These are phyloP conservation scores for Chromis chromis DNA, from an alignment of 2,797 vertebrate species.

Conservation along the genomic window DNA sequence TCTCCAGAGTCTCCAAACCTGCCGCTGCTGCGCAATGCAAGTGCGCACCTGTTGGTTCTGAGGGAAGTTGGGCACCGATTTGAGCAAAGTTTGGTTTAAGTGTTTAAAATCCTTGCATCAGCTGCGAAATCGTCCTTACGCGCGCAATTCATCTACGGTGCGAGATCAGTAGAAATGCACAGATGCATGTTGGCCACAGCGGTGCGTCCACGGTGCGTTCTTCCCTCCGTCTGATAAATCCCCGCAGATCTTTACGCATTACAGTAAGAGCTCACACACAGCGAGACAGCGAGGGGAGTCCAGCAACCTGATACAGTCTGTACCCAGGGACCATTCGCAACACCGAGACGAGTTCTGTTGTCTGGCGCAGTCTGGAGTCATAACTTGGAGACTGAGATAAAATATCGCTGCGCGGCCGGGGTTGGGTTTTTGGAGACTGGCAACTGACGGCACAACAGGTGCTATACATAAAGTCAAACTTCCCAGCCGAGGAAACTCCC, in stretches of 20 bases:
- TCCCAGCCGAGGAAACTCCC: slow-evolving; percentile 84
- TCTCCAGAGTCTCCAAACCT: slow-evolving; percentile 64
- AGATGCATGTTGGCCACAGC: slow-evolving; percentile 57
- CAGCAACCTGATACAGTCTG: slow-evolving; percentile 71
- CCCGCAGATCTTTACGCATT: slow-evolving; percentile 67
- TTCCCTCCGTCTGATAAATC: slow-evolving; percentile 63
- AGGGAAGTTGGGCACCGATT: slow-evolving; percentile 58
- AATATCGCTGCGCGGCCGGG: slow-evolving; percentile 65
- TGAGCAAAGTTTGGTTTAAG: slow-evolving; percentile 52
- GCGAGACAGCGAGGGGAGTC: slow-evolving; percentile 32
- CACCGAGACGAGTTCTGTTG: slow-evolving; percentile 62
- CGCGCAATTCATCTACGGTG: slow-evolving; percentile 43
- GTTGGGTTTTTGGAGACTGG: slow-evolving; percentile 75
- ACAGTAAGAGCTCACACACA: slow-evolving; percentile 54
- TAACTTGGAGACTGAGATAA: slow-evolving; percentile 71
- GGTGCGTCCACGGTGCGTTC: slow-evolving; percentile 61
- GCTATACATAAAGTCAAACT: slow-evolving; percentile 84
- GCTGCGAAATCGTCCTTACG: slow-evolving; percentile 31
- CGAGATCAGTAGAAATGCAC: slow-evolving; percentile 32
- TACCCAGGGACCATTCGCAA: slow-evolving; percentile 52
- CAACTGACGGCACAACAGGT: slow-evolving; percentile 91
- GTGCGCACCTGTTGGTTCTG: slow-evolving; percentile 83
- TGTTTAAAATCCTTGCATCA: slow-evolving; percentile 55
- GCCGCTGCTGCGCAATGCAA: slow-evolving; percentile 58
- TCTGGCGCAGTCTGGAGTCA: slow-evolving; percentile 67